Conservation (phyloP, 2,113 vertebrate genomes). For the Trichechus manatus region DNA sequence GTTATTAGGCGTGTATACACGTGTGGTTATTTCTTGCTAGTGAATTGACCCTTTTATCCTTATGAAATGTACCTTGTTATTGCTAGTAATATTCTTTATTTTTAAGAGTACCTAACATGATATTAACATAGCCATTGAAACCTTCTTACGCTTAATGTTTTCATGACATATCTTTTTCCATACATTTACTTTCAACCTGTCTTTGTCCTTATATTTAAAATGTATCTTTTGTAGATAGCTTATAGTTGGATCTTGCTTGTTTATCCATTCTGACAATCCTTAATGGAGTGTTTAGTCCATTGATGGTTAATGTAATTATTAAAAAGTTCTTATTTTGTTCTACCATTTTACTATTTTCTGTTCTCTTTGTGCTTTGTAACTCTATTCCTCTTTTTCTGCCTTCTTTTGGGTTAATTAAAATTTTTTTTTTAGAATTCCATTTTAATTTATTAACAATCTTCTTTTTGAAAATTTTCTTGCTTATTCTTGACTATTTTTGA, state of each 20-base stretch:
- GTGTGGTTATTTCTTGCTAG: background rate
- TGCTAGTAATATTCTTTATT: slow-evolving; percentile 22
- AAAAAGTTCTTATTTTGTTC: background rate
- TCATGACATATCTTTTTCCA: background rate
- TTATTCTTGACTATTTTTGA: slow-evolving; percentile 51
- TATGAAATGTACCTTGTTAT: background rate
- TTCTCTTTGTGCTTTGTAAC: background rate
- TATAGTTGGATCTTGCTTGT: background rate
- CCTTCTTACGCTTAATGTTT: slow-evolving; percentile 3
- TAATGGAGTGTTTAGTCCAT: background rate
- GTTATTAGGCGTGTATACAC: background rate
- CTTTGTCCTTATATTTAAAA: slow-evolving; percentile 9
- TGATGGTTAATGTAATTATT: background rate
- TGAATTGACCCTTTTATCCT: background rate
- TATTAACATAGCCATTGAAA: background rate
- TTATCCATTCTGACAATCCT: background rate
- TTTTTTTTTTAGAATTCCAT: slow-evolving; percentile 1
- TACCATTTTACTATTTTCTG: slow-evolving; percentile 27
- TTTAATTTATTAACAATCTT: slow-evolving; percentile 40
- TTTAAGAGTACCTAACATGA: background rate
- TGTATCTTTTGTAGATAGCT: background rate
- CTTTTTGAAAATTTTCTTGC: slow-evolving; percentile 50
- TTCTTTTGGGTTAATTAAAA: background rate
- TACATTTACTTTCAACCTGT: slow-evolving; percentile 17
- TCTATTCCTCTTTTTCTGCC: background rate